phyloP scores from a whole-genome alignment of 37 sponge, comb jelly and placozoan species.

The Chondrosia reniformis region DNA sequence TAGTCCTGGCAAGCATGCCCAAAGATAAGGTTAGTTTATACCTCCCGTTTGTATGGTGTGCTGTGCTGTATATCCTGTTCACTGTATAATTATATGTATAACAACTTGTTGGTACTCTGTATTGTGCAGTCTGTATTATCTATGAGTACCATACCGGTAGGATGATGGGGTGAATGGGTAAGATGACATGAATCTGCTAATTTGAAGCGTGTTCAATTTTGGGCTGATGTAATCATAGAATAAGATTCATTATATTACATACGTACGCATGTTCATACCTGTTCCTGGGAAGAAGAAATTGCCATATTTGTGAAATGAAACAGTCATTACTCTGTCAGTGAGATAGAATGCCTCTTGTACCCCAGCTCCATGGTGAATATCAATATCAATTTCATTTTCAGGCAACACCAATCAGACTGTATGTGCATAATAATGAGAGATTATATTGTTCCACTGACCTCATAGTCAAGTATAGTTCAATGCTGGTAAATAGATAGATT shows the following conservation, averaged over 20 bases:
- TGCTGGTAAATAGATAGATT: no score
- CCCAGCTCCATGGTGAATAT: conserved; percentile 99
- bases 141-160: neutral
- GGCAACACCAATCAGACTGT: no score
- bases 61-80: neutral
- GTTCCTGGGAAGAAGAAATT: conserved; percentile 98
- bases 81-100: neutral
- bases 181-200: no score
- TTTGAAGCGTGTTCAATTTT: no score
- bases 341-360: conserved; percentile 99
- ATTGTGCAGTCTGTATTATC: neutral
- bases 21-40: neutral
- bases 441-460: no score
- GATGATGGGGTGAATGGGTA: neutral
- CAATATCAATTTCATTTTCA: conserved; percentile 98
- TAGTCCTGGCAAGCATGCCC: neutral
- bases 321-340: conserved; percentile 97
- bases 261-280: conserved; percentile 53
- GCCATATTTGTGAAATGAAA: conserved; percentile 98
- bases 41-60: neutral
- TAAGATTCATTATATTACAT: no score
- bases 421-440: no score
- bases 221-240: no score
- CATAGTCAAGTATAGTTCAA: no score
- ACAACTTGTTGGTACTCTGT: neutral